Evolutionary conservation across 1,140 invertebrate genomes (phyloP).

Genomic region (Drosophila serrata): DNA sequence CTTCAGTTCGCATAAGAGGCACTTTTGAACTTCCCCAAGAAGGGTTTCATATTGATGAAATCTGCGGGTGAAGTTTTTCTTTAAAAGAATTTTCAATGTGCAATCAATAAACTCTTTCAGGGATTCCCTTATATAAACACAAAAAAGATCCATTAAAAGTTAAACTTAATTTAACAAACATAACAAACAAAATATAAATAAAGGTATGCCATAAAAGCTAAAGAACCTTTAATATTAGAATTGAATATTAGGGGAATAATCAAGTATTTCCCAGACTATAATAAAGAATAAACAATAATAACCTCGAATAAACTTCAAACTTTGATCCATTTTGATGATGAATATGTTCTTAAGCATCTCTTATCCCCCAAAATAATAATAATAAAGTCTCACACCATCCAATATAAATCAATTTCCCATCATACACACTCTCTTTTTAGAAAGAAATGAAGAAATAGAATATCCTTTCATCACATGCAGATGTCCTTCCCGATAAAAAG

Average conservation of each 20-base stretch:
- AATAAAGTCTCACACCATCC: not conserved
- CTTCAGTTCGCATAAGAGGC: slow-evolving; percentile 28
- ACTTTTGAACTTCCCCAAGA: slow-evolving; percentile 20
- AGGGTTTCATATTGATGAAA: slow-evolving; percentile 16
- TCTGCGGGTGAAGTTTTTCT: slow-evolving; percentile 18
- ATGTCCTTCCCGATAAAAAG: slow-evolving; percentile 44
- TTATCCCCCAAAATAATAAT: not conserved
- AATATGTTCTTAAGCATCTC: not conserved
- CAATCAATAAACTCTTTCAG: not conserved
- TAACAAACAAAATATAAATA: not conserved
- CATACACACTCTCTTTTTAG: slow-evolving; percentile 4
- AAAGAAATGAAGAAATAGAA: slow-evolving; percentile 28
- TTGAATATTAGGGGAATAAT: not conserved
- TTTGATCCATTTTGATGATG: not conserved
- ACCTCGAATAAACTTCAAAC: not conserved
- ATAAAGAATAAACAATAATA: not conserved
- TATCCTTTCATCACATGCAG: slow-evolving; percentile 14
- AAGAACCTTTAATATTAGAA: not conserved
- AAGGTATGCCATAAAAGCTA: not conserved
- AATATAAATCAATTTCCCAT: slow-evolving; percentile 26
- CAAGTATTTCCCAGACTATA: not conserved
- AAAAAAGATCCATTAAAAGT: not conserved
- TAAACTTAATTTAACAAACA: not conserved
- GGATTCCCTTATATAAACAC: not conserved
- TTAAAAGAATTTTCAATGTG: slow-evolving; percentile 13